phyloP scores from a whole-genome alignment of 2,888 invertebrate species.

The Ormyrus nitidulus region DNA sequence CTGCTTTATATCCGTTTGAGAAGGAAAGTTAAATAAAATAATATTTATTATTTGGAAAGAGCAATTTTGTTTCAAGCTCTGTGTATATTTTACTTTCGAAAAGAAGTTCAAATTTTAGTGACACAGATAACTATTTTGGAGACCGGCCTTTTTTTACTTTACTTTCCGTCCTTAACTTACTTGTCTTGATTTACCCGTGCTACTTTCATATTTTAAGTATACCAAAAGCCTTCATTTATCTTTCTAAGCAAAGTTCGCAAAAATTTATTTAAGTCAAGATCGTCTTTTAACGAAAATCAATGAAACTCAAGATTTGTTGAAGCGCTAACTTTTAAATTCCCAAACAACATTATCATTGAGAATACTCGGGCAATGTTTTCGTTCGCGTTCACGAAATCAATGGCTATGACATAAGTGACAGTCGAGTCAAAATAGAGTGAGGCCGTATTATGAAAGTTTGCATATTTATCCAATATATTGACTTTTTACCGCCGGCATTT shows the following conservation, averaged over 20 bases:
- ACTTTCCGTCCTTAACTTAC: background rate
- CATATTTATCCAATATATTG: slow-evolving; percentile 13
- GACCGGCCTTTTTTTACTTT: background rate
- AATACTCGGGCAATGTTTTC: background rate
- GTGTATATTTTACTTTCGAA: slow-evolving; percentile 12
- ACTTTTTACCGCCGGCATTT: slow-evolving; percentile 3
- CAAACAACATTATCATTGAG: background rate
- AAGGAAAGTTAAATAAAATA: background rate
- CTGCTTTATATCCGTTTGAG: no score
- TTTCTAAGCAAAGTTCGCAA: no score
- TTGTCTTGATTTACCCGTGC: background rate
- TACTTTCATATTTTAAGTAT: slow-evolving; percentile 9
- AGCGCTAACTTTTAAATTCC: background rate
- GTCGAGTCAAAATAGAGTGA: slow-evolving; percentile 30
- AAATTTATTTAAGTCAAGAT: no score
- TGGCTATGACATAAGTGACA: background rate
- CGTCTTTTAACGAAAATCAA: no score
- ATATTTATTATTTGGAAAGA: slow-evolving; percentile 1
- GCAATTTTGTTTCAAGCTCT: slow-evolving; percentile 1
- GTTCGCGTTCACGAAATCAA: slow-evolving; percentile 11
- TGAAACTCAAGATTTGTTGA: no score
- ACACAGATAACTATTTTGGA: slow-evolving; percentile 20
- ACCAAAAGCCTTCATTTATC: background rate
- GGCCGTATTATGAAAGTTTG: slow-evolving; percentile 1
- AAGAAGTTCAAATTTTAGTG: slow-evolving; percentile 15